These are phyloP conservation scores for Orthonyx spaldingii DNA, from an alignment of 2,113 vertebrate genomes.

Conservation along the genomic window DNA sequence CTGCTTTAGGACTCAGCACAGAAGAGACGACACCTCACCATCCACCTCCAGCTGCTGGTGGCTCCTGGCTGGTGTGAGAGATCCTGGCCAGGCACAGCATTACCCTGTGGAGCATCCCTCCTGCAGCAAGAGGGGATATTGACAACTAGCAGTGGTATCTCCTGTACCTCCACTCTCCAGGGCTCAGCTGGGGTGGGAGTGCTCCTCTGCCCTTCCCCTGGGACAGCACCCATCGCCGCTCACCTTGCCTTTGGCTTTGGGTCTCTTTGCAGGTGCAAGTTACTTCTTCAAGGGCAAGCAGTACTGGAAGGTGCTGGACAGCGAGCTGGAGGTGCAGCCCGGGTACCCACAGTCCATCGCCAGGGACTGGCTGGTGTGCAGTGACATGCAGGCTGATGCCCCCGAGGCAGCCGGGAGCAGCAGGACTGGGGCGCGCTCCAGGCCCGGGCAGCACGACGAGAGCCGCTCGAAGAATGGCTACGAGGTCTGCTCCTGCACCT, in stretches of 20 bases:
- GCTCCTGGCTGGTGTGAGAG: background rate
- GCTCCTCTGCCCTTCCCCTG: background rate
- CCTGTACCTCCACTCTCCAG: rapidly evolving
- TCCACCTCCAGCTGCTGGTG: rapidly evolving
- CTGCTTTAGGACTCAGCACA: background rate
- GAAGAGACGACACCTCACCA: background rate
- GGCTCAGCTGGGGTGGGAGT: background rate
- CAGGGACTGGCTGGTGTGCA: slow-evolving; percentile 91
- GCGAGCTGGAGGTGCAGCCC: slow-evolving; percentile 80
- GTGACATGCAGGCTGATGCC: slow-evolving; percentile 78
- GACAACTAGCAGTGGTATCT: background rate
- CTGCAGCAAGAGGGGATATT: background rate
- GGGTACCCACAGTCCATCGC: slow-evolving; percentile 85
- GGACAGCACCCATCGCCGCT: rapidly evolving
- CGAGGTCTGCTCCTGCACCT: slow-evolving; percentile 92
- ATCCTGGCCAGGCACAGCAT: rapidly evolving
- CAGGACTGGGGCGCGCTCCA: slow-evolving; percentile 59
- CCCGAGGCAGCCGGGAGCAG: slow-evolving; percentile 64
- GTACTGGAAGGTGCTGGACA: slow-evolving; percentile 90
- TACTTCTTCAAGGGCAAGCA: slow-evolving; percentile 95
- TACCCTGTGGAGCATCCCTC: background rate
- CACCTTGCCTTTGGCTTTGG: background rate
- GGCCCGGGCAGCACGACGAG: slow-evolving; percentile 68
- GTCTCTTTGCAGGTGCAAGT: slow-evolving; percentile 76
- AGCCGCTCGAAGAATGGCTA: slow-evolving; percentile 82